Evolutionary conservation across 2,888 invertebrate species (phyloP).

Genomic region (Tetropium fuscum): DNA sequence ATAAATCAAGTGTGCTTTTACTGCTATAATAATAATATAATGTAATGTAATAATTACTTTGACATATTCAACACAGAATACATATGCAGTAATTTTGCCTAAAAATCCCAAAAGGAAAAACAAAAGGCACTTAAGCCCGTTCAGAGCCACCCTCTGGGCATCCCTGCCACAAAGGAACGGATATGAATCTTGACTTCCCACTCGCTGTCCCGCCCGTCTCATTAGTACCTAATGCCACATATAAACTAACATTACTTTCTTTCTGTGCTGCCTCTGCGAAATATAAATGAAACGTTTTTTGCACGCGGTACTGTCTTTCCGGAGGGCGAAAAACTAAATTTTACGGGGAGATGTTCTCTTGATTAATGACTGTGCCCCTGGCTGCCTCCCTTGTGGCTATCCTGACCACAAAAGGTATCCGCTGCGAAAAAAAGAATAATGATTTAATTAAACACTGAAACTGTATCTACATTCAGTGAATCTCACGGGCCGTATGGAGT

Average conservation of each 20-base stretch:
- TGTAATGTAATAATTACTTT: no score
- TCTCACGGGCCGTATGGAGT: background rate
- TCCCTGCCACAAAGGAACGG: no score
- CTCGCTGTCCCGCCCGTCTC: background rate
- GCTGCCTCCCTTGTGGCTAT: background rate
- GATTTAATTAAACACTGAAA: background rate
- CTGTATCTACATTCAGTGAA: background rate
- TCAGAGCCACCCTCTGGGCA: no score
- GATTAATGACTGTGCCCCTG: background rate
- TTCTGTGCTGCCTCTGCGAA: background rate
- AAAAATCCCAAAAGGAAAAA: no score
- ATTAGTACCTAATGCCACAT: background rate
- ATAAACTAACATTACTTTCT: background rate
- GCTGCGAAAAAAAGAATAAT: background rate
- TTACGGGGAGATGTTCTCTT: background rate
- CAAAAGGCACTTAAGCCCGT: no score
- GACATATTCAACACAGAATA: no score
- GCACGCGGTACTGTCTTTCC: background rate
- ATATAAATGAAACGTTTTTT: background rate
- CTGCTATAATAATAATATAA: no score
- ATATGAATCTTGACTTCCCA: no score
- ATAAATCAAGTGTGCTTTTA: no score
- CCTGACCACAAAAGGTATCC: conserved; percentile 1
- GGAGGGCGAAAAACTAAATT: background rate
- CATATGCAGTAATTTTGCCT: no score